Evolutionary conservation across 2,113 vertebrate species (phyloP).

Genomic region (Anolis carolinensis): DNA sequence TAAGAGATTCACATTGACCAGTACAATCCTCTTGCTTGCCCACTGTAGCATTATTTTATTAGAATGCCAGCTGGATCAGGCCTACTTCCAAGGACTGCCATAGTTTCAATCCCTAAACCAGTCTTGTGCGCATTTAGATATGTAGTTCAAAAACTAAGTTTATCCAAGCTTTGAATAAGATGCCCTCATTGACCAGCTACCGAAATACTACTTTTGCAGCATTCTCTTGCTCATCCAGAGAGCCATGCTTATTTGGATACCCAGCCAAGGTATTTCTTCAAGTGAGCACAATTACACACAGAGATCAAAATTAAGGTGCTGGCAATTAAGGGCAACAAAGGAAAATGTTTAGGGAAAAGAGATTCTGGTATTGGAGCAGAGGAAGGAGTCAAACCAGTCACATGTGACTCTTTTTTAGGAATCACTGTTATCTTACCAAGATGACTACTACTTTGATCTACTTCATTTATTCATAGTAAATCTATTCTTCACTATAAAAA

Average conservation of each 20-base stretch:
- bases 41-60: background rate
- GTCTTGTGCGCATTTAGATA: too few species aligned
- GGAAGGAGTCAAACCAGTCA: background rate
- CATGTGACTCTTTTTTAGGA: background rate
- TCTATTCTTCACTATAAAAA: background rate
- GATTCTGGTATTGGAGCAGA: too few species aligned
- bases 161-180: too few species aligned
- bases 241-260: background rate
- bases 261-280: background rate
- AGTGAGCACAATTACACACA: too few species aligned
- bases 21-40: background rate
- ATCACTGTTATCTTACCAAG: too few species aligned
- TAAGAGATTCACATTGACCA: background rate
- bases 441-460: background rate
- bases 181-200: background rate
- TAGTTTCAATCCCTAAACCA: too few species aligned
- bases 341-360: background rate
- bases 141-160: too few species aligned
- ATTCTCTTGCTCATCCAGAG: too few species aligned
- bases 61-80: background rate
- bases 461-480: background rate
- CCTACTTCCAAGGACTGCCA: background rate
- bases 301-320: rapidly evolving
- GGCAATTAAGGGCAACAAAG: too few species aligned
- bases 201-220: too few species aligned